Evolutionary conservation across 2,888 invertebrate genomes (phyloP).

Genomic region (Holacanthella duospinosa): DNA sequence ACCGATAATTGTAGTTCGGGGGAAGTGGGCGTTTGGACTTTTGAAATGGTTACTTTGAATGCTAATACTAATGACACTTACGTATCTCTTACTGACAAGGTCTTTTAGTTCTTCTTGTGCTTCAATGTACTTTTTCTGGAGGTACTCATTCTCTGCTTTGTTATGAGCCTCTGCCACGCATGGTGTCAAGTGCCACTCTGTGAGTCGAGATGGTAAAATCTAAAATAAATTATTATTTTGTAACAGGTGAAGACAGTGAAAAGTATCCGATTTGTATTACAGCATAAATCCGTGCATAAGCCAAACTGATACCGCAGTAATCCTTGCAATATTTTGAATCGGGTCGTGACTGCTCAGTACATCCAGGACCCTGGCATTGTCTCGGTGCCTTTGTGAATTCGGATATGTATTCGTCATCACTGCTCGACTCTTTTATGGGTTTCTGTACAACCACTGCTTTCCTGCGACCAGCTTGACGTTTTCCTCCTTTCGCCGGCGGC

Average conservation of each 20-base stretch:
- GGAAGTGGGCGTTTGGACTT: too few species aligned
- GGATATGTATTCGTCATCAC: constrained; percentile 36
- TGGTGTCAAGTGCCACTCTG: constrained; percentile 81
- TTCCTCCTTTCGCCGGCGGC: constrained; percentile 34
- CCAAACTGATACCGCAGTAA: constrained; percentile 79
- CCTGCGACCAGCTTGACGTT: constrained; percentile 1
- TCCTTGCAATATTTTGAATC: constrained; percentile 90
- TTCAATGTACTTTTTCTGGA: constrained; percentile 66
- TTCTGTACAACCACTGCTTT: background rate
- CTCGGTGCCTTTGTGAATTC: background rate
- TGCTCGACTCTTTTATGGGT: background rate
- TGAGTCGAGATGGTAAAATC: constrained; percentile 78
- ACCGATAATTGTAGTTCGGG: too few species aligned
- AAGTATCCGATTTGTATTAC: too few species aligned
- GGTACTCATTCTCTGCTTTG: constrained; percentile 49
- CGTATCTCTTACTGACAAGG: constrained; percentile 60
- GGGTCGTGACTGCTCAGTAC: constrained; percentile 61
- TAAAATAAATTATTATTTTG: too few species aligned
- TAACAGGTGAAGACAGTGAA: too few species aligned
- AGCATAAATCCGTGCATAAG: constrained; percentile 72
- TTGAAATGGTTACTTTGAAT: background rate
- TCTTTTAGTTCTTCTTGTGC: constrained; percentile 69
- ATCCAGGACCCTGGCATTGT: constrained; percentile 88
- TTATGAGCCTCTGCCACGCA: constrained; percentile 79
- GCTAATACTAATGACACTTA: constrained; percentile 18